Base-by-base conservation (phyloP, 2,888 invertebrate genomes). In the Aelia acuminata region DNA sequence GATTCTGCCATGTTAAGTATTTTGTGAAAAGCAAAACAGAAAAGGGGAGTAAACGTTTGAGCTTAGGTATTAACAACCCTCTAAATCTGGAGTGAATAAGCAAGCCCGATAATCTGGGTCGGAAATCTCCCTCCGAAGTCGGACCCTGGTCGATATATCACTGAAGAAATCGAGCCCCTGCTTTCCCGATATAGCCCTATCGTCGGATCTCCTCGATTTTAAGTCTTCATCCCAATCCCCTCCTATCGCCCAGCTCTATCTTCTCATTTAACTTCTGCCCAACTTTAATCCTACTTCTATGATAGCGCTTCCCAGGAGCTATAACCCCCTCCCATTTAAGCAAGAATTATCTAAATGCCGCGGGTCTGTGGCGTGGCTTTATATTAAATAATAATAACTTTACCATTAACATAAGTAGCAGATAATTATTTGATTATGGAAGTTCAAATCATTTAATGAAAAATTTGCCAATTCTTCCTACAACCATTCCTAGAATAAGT, bases 51-150 rank as follows among this genome's bases (percentile, higher is more conserved):
- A 70, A 70, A 70, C 63, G 35, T 35, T 70, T 70, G 63, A 70
- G 63, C 63, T 35, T 70, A 70, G 63, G 63, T 70, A 70, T 70
- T 70, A 70, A 35, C 35, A 70, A 70, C 31, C 31, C 35, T 7
- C 18, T 70, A 70, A 70, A 70, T 70, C 63, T 70, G 35, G 5
- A 18, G 31, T 70, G 63, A 70, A 70, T 70, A 70, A 70, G 63
- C 63, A 18, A 63, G 18, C 35, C 63, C 35, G 18, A 70, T 70
- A 70, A 70, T 70, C 63, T 70, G 63, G 63, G 63, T 20, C 35
- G 31, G 63, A 70, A 35, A 70, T 70, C 63, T 70, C 63, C 63
- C 35, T 18, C 26, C 63, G 18, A 70, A 70, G 63, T 70, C 63
- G 18, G 63, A 18, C 63, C 63, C 31, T 5, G 31, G 35, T 35